Evolutionary conservation across 2,888 invertebrate genomes (phyloP), one percentile per base, ranked within the genome.

Genomic region (Campopleginae sp.): DNA sequence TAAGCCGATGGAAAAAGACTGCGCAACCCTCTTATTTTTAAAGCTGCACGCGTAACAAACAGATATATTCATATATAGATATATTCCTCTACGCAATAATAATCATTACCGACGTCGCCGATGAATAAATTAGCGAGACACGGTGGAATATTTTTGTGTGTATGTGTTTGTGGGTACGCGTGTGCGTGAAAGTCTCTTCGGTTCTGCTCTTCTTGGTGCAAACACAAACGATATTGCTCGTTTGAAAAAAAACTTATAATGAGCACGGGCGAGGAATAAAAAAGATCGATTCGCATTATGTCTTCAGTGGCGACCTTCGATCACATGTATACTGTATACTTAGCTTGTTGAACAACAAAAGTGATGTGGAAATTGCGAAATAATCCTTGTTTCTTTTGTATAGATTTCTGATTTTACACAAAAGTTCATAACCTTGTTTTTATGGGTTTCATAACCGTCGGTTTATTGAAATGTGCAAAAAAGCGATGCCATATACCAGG

Each of bases 211-310:
- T 51, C 38, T 23, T 58, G 42, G 42, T 42, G 58, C 27, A 31
- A 38, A 38, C 72, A 38, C 23, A 74, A 42, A 58, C 58, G n/a
- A 44, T 68, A 68, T 46, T 54, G 51, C 48, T 66, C 48, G 31
- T 76, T 48, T 33, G 38, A 48, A 65, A 38, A 72, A 42, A 44
- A 42, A 17, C 10, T 31, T n/a, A 44, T 27, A 61, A 42, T 23
- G 27, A 54, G 58, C 27, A 44, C 27, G 7, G 23, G 38, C 27
- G 27, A 76, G 19, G 65, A 54, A 72, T 27, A 42, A 74, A 44
- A 71, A 80, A 65, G 33, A 72, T 80, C 54, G 66, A 66, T 54
- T 72, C 66, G 31, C 71, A 44, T 63, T 48, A 76, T 76, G 61
- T 48, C 12, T 65, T 54, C 38, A 48, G 63, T 38, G 38, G 46